A percentile compares a stretch with the other conserved stretches of the same genome.
Evolutionary conservation across 1,140 invertebrate genomes (phyloP).

Genomic region (Brachionus sp.): DNA sequence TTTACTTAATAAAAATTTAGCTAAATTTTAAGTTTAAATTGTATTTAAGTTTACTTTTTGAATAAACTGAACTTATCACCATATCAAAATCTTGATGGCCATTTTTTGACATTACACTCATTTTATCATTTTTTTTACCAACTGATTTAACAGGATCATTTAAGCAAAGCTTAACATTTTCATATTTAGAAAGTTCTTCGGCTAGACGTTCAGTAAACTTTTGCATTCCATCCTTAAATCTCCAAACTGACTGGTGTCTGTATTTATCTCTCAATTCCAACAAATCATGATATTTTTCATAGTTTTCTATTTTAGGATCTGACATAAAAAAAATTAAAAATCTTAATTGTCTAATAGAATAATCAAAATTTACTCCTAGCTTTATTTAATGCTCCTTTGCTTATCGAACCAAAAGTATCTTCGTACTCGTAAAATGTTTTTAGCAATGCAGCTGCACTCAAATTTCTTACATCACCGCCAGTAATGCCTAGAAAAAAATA

Average conservation of each 20-base stretch:
- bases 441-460: conserved; percentile 21
- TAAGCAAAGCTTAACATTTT: conserved; percentile 17
- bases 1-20: not conserved
- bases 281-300: conserved; percentile 35
- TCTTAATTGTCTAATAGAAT: not conserved
- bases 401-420: conserved; percentile 11
- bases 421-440: conserved; percentile 39
- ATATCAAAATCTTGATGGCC: not conserved
- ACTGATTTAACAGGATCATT: not conserved
- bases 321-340: not conserved
- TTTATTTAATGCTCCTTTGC: conserved; percentile 22
- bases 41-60: not conserved
- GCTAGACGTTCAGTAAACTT: not conserved
- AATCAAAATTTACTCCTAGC: not conserved
- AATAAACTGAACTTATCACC: conserved; percentile 14
- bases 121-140: not conserved
- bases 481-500: not conserved
- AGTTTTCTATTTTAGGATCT: not conserved
- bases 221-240: conserved; percentile 42
- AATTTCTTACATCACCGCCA: conserved; percentile 22
- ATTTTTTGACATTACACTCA: not conserved
- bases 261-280: not conserved
- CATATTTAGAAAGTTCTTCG: conserved; percentile 13
- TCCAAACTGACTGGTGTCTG: conserved; percentile 29
- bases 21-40: not conserved